Evolutionary conservation across 2,797 vertebrate genomes (phyloP), one percentile per base, ranked within the genome.

Genomic region (Pelobates cultripes): DNA sequence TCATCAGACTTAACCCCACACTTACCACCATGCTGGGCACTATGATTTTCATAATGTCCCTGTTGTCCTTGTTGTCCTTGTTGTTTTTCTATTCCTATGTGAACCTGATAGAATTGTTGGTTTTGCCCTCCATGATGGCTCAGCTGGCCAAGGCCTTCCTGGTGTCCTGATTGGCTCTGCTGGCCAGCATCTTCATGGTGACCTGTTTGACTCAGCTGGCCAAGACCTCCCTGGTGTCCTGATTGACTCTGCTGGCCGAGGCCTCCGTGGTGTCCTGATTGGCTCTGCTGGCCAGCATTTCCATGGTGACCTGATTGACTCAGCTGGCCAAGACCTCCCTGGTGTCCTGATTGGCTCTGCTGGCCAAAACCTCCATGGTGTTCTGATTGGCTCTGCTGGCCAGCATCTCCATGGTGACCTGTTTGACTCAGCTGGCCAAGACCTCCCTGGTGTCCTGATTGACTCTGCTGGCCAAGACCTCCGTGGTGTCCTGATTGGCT

Each of bases 201-300:
- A 9, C 57, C 51, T 4, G 9, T 4, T 15, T 14, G 9, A 57
- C 55, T 12, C 55, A 9, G 55, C 13, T 57, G 14, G 44, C 41
- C 0, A 53, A 45, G 9, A 4, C 68, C 51, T 3, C 78, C 44
- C 0, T 51, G 45, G 14, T 75, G 63, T 4, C 69, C 53, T 15
- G 63, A 55, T 4, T 80, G 78, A 10, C 61, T 53, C 7, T 73
- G 78, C n/a, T 80, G 61, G 7, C 15, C 14, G 7, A 66, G 70
- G 4, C 53, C 57, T 43, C 71, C 51, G 15, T 70, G 47, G 53
- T 61, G 71, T 41, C 55, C 55, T 5, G 43, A 13, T 4, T 44
- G 14, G 5, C 57, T 40, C 13, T 74, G 61, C 14, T 41, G 41
- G 41, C 28, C 71, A 12, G 61, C 4, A n/a, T 8, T 10, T 41